phyloP scores from a whole-genome alignment of 2,113 vertebrate species.

The Eurystomus gularis region DNA sequence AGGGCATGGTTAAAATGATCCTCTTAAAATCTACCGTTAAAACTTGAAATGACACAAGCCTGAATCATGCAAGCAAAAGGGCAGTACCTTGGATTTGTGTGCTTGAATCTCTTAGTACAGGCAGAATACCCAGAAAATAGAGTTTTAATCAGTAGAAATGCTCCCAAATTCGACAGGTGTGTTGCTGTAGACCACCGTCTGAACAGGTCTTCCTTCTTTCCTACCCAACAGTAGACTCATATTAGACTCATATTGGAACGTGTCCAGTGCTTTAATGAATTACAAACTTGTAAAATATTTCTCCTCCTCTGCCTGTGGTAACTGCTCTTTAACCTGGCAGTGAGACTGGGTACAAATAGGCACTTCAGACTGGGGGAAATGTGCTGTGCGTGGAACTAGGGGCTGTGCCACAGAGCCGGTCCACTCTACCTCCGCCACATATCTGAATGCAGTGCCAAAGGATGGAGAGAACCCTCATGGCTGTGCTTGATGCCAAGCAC shows the following conservation, averaged over 20 bases:
- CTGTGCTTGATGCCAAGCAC: background rate
- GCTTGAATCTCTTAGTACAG: background rate
- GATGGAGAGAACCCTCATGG: background rate
- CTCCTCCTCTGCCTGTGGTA: background rate
- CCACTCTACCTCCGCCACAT: fast-evolving
- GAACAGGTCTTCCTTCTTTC: slow-evolving; percentile 23
- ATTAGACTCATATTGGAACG: background rate
- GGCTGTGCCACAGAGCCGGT: fast-evolving
- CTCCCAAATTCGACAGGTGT: slow-evolving; percentile 15
- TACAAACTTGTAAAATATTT: slow-evolving; percentile 48
- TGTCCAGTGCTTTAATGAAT: slow-evolving; percentile 30
- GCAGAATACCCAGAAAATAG: background rate
- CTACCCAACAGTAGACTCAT: background rate
- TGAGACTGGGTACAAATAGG: background rate
- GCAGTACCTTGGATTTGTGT: background rate
- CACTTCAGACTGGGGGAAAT: background rate
- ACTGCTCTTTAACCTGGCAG: slow-evolving; percentile 23
- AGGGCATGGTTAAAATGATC: background rate
- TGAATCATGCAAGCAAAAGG: slow-evolving; percentile 6
- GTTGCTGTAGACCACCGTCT: slow-evolving; percentile 1
- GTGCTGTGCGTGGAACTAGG: fast-evolving
- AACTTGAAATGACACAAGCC: slow-evolving; percentile 10
- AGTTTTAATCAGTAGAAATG: background rate
- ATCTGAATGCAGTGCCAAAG: fast-evolving
- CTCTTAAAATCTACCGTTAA: slow-evolving; percentile 7